Conservation (phyloP, 2,113 vertebrate genomes). For the Prolemur simus region DNA sequence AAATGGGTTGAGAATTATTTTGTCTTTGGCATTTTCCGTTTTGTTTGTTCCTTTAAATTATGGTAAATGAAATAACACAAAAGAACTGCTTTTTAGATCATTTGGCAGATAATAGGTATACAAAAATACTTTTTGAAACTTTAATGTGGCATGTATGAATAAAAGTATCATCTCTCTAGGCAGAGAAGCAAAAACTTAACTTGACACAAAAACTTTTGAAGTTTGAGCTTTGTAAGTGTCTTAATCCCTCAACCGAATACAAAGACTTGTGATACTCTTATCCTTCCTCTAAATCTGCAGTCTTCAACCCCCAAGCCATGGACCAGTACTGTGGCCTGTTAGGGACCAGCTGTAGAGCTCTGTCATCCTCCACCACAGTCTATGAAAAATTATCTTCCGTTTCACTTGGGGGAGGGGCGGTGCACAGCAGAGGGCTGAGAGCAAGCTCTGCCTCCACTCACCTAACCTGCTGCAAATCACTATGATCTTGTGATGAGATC, state of each 20-base stretch:
- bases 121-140: conserved; percentile 28
- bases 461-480: too few species aligned
- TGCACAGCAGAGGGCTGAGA: too few species aligned
- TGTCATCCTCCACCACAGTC: too few species aligned
- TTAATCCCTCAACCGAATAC: neutral
- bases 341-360: too few species aligned
- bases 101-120: neutral
- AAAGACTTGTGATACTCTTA: neutral
- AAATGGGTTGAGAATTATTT: neutral
- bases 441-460: too few species aligned
- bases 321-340: too few species aligned
- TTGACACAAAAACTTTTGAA: neutral
- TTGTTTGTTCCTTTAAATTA: neutral
- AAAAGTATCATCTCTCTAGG: neutral
- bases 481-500: neutral
- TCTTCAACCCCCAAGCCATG: too few species aligned
- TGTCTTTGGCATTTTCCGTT: neutral
- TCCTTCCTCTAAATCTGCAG: neutral
- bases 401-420: too few species aligned
- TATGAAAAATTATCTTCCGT: too few species aligned
- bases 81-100: neutral
- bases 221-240: neutral
- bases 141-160: neutral
- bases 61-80: neutral
- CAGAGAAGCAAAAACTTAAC: neutral